Evolutionary conservation across 2,797 vertebrate genomes (phyloP).

Genomic region (Vultur gryphus): DNA sequence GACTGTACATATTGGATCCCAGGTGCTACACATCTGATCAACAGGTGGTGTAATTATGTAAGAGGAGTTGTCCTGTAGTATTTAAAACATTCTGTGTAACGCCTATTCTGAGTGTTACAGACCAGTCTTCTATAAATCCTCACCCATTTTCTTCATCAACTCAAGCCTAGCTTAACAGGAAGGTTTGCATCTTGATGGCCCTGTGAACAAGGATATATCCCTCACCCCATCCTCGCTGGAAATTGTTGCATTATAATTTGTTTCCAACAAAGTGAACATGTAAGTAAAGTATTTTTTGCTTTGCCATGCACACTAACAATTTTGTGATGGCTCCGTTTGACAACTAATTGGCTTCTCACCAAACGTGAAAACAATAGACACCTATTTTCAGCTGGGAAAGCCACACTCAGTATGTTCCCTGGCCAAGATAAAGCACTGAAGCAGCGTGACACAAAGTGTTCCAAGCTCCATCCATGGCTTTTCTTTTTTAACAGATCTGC

Average conservation of each 20-base stretch:
- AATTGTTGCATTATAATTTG: neutral
- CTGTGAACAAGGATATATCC: neutral
- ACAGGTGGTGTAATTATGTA: neutral
- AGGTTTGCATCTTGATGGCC: neutral
- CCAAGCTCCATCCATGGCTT: neutral
- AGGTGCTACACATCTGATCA: neutral
- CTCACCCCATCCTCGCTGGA: neutral
- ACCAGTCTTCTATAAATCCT: neutral
- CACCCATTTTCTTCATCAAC: neutral
- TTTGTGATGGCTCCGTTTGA: neutral
- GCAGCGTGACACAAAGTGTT: neutral
- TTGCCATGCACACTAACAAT: neutral
- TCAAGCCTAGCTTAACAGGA: neutral
- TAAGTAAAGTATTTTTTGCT: neutral
- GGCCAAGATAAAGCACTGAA: neutral
- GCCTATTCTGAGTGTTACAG: neutral
- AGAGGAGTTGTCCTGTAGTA: neutral
- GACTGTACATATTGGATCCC: neutral
- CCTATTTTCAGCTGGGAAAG: constrained; percentile 51
- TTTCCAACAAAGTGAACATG: neutral
- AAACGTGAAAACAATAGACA: constrained; percentile 16
- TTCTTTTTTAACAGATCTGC: neutral
- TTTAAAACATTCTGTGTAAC: neutral
- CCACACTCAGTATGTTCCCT: neutral
- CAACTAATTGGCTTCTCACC: constrained; percentile 12